Percentiles rank a stretch among this genome's conserved stretches.
phyloP scores from a whole-genome alignment of 2,113 vertebrate genomes.

The Melanocharis versteri region DNA sequence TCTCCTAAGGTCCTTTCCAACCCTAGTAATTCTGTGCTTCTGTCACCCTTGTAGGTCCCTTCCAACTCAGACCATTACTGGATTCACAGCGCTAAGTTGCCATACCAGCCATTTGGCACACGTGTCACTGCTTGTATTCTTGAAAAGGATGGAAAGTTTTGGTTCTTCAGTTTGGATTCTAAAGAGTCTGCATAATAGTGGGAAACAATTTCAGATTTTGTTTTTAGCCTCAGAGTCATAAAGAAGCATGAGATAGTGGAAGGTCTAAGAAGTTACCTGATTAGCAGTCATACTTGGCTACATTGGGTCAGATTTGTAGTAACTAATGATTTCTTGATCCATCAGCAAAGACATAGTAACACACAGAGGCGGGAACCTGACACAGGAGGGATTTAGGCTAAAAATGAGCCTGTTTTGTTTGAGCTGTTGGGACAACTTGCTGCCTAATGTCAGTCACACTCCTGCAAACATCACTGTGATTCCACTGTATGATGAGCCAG shows the following conservation, averaged over 20 bases:
- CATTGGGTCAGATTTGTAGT: background rate
- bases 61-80: no score
- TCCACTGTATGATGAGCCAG: background rate
- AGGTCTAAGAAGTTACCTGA: no score
- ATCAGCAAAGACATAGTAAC: background rate
- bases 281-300: background rate
- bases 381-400: background rate
- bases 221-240: background rate
- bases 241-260: accelerated
- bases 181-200: background rate
- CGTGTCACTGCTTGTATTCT: background rate
- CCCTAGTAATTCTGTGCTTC: background rate
- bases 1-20: background rate
- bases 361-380: background rate
- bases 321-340: background rate
- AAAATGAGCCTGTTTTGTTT: background rate
- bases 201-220: background rate
- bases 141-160: background rate
- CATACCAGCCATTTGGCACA: background rate
- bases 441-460: background rate
- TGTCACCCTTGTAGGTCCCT: no score
- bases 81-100: background rate
- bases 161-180: background rate
- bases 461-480: background rate
- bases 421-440: background rate